Conservation (phyloP, 2,113 vertebrate genomes). For the Xenotilapia caudafasciata region DNA sequence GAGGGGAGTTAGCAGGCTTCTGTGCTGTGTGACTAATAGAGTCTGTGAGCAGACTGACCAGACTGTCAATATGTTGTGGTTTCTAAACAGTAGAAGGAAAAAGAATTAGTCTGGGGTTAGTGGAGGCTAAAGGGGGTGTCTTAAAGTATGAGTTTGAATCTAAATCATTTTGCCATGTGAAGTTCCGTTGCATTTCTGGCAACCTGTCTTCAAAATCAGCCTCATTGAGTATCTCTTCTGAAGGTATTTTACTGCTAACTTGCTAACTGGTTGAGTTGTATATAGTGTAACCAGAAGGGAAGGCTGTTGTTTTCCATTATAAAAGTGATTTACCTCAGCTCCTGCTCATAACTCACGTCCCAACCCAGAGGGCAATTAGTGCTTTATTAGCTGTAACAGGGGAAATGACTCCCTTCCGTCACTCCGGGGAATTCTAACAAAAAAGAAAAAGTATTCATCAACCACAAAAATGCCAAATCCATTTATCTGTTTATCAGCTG, state of each 20-base stretch:
- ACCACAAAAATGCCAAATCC: background rate
- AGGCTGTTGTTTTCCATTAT: slow-evolving; percentile 26
- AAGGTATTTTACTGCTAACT: background rate
- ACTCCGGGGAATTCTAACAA: background rate
- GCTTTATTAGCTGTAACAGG: slow-evolving; percentile 39
- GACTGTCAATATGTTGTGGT: slow-evolving; percentile 54
- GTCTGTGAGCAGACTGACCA: slow-evolving; percentile 47
- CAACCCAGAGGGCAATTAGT: slow-evolving; percentile 21
- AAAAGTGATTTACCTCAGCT: slow-evolving; percentile 16
- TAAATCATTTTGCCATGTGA: background rate
- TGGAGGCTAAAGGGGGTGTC: background rate
- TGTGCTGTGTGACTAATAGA: slow-evolving; percentile 51
- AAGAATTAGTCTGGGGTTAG: slow-evolving; percentile 21
- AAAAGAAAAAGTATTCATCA: background rate
- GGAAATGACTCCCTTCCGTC: slow-evolving; percentile 24
- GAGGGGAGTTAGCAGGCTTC: slow-evolving; percentile 1
- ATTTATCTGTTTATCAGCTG: background rate
- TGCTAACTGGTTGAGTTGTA: background rate
- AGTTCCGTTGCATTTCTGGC: background rate
- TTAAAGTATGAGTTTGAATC: background rate
- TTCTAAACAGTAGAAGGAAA: slow-evolving; percentile 36
- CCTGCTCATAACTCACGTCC: slow-evolving; percentile 29
- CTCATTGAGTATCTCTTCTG: background rate
- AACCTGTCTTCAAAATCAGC: background rate
- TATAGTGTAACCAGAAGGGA: background rate